phyloP scores from a whole-genome alignment of 2,888 invertebrate species.

The Gandaritis pyraliata region DNA sequence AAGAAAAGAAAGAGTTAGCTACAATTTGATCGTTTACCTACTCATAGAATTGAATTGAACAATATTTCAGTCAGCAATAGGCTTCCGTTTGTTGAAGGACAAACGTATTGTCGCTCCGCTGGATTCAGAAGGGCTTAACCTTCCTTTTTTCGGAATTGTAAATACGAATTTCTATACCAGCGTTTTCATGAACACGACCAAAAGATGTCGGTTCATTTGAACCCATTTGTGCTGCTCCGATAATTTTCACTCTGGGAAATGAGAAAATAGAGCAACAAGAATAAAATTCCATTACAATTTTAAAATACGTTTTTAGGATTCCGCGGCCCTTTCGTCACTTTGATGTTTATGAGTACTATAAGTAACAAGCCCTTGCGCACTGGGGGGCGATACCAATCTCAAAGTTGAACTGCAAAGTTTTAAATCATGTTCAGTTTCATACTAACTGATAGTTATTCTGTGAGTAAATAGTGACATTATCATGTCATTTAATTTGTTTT shows the following conservation, averaged over 20 bases:
- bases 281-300: neutral
- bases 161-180: conserved; percentile 36
- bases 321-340: no score
- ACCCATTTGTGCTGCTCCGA: conserved; percentile 27
- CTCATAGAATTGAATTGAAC: conserved; percentile 39
- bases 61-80: conserved; percentile 38
- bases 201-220: conserved; percentile 31
- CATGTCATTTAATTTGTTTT: no score
- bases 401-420: no score
- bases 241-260: conserved; percentile 22
- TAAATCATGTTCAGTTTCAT: no score
- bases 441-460: no score
- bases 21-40: conserved; percentile 18
- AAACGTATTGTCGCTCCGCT: conserved; percentile 41
- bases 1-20: conserved; percentile 47
- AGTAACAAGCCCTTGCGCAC: no score
- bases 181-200: conserved; percentile 30
- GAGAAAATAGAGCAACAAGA: conserved; percentile 15
- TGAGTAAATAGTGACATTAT: no score
- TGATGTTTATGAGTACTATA: no score
- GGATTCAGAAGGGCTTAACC: conserved; percentile 31
- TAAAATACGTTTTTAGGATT: neutral
- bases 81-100: conserved; percentile 38
- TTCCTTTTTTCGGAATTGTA: conserved; percentile 34
- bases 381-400: no score